phyloP scores from a whole-genome alignment of 2,113 vertebrate species.

The Cavia porcellus region DNA sequence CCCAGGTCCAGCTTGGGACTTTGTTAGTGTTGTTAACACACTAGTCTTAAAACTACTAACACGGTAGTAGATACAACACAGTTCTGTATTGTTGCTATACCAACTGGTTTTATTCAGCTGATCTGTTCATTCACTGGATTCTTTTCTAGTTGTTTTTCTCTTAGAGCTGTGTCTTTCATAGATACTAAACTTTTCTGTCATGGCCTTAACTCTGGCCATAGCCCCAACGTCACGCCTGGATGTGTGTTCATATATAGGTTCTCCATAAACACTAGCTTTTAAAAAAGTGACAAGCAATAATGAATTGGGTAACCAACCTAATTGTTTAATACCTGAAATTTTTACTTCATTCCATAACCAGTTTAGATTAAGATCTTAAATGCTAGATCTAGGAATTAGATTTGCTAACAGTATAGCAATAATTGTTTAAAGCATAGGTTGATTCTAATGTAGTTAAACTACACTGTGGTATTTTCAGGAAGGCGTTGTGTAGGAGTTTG shows the following conservation, averaged over 20 bases:
- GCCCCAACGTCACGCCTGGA: background rate
- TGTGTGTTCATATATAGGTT: background rate
- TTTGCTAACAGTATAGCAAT: background rate
- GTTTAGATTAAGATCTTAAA: background rate
- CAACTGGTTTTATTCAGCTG: background rate
- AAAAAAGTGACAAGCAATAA: slow-evolving; percentile 41
- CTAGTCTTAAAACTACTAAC: background rate
- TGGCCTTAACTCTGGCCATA: slow-evolving; percentile 5
- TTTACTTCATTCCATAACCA: slow-evolving; percentile 9
- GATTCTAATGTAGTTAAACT: background rate
- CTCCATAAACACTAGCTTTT: slow-evolving; percentile 21
- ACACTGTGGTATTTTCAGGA: background rate
- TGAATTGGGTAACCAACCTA: background rate
- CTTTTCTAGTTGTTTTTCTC: background rate
- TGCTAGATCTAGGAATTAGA: background rate
- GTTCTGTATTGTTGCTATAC: background rate
- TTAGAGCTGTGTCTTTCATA: background rate
- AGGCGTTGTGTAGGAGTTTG: background rate
- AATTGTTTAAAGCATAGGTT: background rate
- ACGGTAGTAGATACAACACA: background rate
- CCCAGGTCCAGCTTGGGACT: background rate
- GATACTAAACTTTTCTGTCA: background rate
- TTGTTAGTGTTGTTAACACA: background rate
- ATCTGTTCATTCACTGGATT: background rate
- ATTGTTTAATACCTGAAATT: slow-evolving; percentile 10